A percentile compares a stretch with the other conserved stretches of the same genome.
Conservation (phyloP, 2,888 invertebrate genomes). For the Lepidochitona cinerea region DNA sequence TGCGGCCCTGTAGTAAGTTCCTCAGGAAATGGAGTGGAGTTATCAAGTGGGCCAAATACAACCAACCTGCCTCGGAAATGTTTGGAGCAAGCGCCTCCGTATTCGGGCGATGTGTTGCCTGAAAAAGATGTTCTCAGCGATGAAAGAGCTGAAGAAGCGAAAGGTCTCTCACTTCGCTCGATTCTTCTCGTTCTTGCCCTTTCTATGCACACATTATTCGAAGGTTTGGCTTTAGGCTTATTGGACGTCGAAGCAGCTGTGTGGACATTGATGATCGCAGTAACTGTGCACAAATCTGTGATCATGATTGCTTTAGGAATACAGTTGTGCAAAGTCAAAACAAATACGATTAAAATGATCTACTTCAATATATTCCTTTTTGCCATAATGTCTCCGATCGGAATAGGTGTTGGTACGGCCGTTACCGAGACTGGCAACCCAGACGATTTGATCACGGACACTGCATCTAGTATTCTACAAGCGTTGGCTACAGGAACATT, state of each 20-base stretch:
- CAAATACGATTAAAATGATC: conserved; percentile 15
- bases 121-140: conserved; percentile 27
- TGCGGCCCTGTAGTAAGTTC: background rate
- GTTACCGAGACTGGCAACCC: conserved; percentile 25
- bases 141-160: background rate
- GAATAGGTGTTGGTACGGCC: conserved; percentile 34
- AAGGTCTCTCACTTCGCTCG: conserved; percentile 58
- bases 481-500: conserved; percentile 92
- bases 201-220: conserved; percentile 75
- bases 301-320: conserved; percentile 75
- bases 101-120: background rate
- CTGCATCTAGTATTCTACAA: conserved; percentile 74
- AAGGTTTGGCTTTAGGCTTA: conserved; percentile 75
- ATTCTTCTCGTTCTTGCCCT: conserved; percentile 73
- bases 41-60: too few species aligned
- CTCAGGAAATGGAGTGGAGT: background rate
- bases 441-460: conserved; percentile 17
- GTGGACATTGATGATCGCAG: conserved; percentile 70
- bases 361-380: conserved; percentile 29
- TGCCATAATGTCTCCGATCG: conserved; percentile 37
- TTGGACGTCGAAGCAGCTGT: conserved; percentile 57
- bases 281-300: conserved; percentile 74
- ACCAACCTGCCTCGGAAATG: too few species aligned
- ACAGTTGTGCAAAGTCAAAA: conserved; percentile 63
- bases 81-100: too few species aligned